These are phyloP conservation scores for Agrotis exclamationis DNA, from an alignment of 2,888 invertebrate genomes.

Conservation along the genomic window DNA sequence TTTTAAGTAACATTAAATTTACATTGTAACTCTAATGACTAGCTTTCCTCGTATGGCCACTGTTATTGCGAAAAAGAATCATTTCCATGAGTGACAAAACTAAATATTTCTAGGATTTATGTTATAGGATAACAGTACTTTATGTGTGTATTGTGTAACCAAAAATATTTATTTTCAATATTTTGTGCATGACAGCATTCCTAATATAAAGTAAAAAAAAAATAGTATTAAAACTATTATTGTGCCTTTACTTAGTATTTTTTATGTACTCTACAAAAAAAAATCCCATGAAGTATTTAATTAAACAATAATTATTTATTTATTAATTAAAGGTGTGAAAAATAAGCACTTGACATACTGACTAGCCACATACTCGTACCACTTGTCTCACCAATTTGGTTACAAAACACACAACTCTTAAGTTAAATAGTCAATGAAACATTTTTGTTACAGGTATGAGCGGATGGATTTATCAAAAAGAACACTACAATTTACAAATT, in stretches of 20 bases:
- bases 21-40: slow-evolving; percentile 90
- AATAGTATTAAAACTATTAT: neutral
- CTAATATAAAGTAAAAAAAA: neutral
- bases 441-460: slow-evolving; percentile 77
- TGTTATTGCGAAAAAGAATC: slow-evolving; percentile 74
- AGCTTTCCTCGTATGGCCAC: slow-evolving; percentile 90
- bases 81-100: slow-evolving; percentile 63
- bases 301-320: slow-evolving; percentile 4
- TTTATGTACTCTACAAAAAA: neutral
- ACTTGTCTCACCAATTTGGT: slow-evolving; percentile 44
- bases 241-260: neutral
- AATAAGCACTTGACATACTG: slow-evolving; percentile 28
- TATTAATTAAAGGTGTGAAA: slow-evolving; percentile 28
- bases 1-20: slow-evolving; percentile 84
- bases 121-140: slow-evolving; percentile 61
- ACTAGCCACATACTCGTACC: slow-evolving; percentile 51
- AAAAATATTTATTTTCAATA: slow-evolving; percentile 54
- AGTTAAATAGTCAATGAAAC: slow-evolving; percentile 69
- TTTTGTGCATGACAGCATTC: slow-evolving; percentile 36
- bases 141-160: slow-evolving; percentile 69
- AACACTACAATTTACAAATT: slow-evolving; percentile 86
- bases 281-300: neutral
- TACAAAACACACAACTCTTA: slow-evolving; percentile 63
- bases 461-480: slow-evolving; percentile 87
- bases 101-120: slow-evolving; percentile 59